Base-by-base conservation (phyloP, 2,797 vertebrate genomes). In the Gallirallus australis region DNA sequence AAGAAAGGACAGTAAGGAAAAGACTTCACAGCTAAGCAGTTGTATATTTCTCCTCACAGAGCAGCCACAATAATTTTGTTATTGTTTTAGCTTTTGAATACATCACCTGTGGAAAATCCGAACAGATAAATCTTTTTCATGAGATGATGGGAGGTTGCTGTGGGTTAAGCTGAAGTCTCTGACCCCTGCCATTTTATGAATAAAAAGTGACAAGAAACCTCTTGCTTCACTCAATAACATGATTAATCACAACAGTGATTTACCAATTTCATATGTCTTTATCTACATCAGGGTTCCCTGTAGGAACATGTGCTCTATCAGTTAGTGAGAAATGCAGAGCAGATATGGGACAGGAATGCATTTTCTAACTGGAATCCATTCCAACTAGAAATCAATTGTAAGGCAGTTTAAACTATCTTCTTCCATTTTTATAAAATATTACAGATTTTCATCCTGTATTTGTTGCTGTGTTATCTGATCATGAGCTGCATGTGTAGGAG, bases 151-250 rank as follows among this genome's bases (percentile, higher is more conserved):
- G 45, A 93, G 45, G 45, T 18, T 0, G 0, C 33, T 57, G 18
- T 71, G 42, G 61, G 50, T 79, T 86, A 77, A 56, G 42, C 53
- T 92, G 61, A 89, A 86, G 30, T 75, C 60, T 85, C 31, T 91
- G 72, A 80, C 53, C 84, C 40, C 31, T 92, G 37, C 27, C 61
- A 86, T 82, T 95, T 86, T 68, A 39, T 73, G 56, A 73, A 75
- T 86, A 78, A 85, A 89, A 91, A 82, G 31, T 89, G 84, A 59
- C 84, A 92, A 89, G 84, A 80, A 95, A 40, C 54, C 56, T 89
- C 76, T 87, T 95, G 60, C 40, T 39, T 85, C 60, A 47, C 81
- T 92, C 71, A 93, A 28, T 92, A 82, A 73, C 54, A 52, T 63
- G 72, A 86, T 92, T 83, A 87, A 60, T 92, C 50, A 64, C 60